These are phyloP conservation scores for Hydrozoanthus tunicans DNA, from an alignment of 64 coral and sea anemone genomes.

Conservation along the genomic window DNA sequence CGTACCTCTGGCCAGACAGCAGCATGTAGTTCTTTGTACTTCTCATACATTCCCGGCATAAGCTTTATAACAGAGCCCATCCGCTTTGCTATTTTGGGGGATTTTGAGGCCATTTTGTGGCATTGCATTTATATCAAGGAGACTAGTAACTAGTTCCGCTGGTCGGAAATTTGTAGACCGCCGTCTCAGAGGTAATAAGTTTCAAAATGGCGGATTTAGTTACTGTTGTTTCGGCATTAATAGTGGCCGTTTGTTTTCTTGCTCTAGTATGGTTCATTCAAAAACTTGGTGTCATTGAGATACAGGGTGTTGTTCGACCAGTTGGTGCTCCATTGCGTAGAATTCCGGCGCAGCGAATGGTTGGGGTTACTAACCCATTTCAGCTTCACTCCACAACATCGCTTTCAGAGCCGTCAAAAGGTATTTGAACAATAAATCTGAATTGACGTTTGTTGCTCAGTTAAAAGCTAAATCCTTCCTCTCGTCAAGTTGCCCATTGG, in stretches of 20 bases:
- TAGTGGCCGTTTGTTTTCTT: slow-evolving; percentile 64
- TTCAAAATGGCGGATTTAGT: slow-evolving; percentile 84
- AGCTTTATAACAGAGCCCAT: slow-evolving; percentile 87
- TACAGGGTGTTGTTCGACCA: slow-evolving; percentile 55
- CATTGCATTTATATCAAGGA: background rate
- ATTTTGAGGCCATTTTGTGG: slow-evolving; percentile 50
- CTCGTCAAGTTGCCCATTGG: too few relatives aligned
- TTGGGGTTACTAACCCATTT: slow-evolving; percentile 86
- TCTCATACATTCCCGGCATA: slow-evolving; percentile 80
- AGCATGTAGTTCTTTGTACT: slow-evolving; percentile 91
- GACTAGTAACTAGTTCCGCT: slow-evolving; percentile 55
- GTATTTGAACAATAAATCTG: background rate
- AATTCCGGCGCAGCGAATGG: slow-evolving; percentile 63
- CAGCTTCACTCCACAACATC: slow-evolving; percentile 26
- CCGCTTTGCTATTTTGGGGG: slow-evolving; percentile 70
- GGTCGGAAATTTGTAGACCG: background rate
- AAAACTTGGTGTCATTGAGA: slow-evolving; percentile 81
- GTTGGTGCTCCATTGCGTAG: slow-evolving; percentile 38
- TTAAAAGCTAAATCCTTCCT: too few relatives aligned
- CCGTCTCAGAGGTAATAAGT: background rate
- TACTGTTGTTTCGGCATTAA: slow-evolving; percentile 52
- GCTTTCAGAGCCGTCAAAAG: background rate
- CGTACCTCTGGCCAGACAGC: slow-evolving; percentile 82
- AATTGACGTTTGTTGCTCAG: too few relatives aligned
- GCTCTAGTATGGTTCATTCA: slow-evolving; percentile 70